Percentiles rank a stretch among this genome's conserved stretches.
Conservation (phyloP, 1,140 invertebrate genomes). For the Pachypsylla venusta region DNA sequence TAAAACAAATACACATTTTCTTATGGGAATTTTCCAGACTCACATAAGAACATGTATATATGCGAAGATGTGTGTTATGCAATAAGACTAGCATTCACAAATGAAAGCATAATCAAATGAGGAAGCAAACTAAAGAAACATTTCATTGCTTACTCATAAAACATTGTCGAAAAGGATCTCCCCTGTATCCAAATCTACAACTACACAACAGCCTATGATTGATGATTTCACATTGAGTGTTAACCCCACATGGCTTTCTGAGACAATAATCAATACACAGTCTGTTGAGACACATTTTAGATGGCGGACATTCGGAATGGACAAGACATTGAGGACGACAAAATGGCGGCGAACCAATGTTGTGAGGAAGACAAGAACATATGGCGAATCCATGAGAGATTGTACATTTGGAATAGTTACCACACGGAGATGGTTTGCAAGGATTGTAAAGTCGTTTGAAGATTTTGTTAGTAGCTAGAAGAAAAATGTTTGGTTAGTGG, state of each 20-base stretch:
- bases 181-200: constrained; percentile 51
- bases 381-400: constrained; percentile 49
- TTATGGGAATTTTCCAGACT: too few species aligned
- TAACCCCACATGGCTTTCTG: constrained; percentile 51
- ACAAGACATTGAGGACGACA: constrained; percentile 58
- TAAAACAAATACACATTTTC: too few species aligned
- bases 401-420: constrained; percentile 63
- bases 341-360: constrained; percentile 54
- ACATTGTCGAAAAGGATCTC: constrained; percentile 61
- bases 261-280: constrained; percentile 59
- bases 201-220: constrained; percentile 60
- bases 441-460: constrained; percentile 26
- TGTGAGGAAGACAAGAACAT: constrained; percentile 59
- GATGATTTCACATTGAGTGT: constrained; percentile 51
- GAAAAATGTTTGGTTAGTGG: too few species aligned
- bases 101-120: too few species aligned
- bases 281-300: constrained; percentile 51
- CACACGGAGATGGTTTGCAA: constrained; percentile 62
- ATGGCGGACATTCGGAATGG: constrained; percentile 52
- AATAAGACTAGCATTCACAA: too few species aligned
- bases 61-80: too few species aligned
- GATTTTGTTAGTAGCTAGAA: too few species aligned
- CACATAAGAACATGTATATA: too few species aligned
- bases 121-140: not conserved
- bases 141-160: constrained; percentile 34